These are phyloP conservation scores for Paragorgia papillata DNA, from an alignment of 92 coral and sea anemone species.

Conservation along the genomic window DNA sequence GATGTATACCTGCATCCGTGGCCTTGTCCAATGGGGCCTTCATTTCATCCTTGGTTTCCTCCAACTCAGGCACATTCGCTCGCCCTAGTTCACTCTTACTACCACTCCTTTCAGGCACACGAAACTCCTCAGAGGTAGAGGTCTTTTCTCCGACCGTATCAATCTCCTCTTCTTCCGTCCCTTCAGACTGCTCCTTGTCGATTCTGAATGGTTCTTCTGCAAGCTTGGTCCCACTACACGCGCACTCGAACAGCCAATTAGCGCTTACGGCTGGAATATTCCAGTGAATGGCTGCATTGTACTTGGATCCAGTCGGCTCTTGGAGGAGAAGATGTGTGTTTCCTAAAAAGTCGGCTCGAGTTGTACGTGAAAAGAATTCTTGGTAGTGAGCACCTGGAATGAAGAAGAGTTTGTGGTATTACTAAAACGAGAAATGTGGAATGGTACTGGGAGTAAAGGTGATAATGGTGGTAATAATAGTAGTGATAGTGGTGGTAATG, in stretches of 20 bases:
- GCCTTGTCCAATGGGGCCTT: too few species aligned
- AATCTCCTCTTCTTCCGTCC: constrained; percentile 33
- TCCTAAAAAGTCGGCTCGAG: constrained; percentile 60
- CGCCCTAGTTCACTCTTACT: not conserved
- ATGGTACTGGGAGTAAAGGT: not conserved
- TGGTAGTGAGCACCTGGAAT: constrained; percentile 82
- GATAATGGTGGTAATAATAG: too few species aligned
- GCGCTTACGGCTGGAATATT: constrained; percentile 71
- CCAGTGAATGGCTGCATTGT: constrained; percentile 87
- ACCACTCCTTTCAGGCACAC: not conserved
- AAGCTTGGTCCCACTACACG: constrained; percentile 53
- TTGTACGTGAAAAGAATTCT: constrained; percentile 83
- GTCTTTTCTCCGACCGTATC: not conserved
- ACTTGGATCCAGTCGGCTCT: constrained; percentile 83
- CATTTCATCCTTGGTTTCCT: not conserved
- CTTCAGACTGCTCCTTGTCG: not conserved
- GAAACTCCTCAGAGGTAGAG: not conserved
- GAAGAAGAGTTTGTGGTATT: not conserved
- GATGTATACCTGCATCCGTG: too few species aligned
- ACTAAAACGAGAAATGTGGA: not conserved
- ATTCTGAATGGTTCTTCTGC: not conserved
- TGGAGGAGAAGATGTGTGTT: constrained; percentile 87
- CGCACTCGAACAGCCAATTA: constrained; percentile 91
- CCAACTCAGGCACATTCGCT: too few species aligned
- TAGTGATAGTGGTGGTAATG: too few species aligned